A percentile compares a stretch with the other conserved stretches of the same genome.
These are phyloP conservation scores for Sebastes taczanowskii DNA, from an alignment of 2,797 vertebrate genomes.

Conservation along the genomic window DNA sequence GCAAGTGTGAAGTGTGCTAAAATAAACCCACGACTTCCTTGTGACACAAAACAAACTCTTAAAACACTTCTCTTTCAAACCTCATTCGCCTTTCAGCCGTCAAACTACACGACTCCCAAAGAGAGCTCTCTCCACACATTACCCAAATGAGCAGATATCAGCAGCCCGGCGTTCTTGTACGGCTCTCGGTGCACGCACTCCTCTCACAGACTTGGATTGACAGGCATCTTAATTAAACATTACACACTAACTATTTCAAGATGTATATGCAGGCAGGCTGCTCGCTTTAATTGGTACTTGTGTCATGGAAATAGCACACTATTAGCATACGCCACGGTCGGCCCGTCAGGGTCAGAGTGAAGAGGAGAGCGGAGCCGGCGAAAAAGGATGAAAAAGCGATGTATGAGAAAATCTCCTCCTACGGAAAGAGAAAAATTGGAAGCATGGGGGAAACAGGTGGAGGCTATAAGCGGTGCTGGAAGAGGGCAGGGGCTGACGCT, in stretches of 20 bases:
- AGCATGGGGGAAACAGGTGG: constrained; percentile 26
- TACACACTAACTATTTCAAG: constrained; percentile 53
- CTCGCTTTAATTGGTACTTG: constrained; percentile 69
- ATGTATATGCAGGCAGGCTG: constrained; percentile 52
- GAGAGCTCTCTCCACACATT: constrained; percentile 32
- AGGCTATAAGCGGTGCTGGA: constrained; percentile 12
- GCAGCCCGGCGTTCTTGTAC: not conserved
- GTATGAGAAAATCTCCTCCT: constrained; percentile 59
- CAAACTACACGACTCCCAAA: constrained; percentile 3
- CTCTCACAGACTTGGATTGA: constrained; percentile 45
- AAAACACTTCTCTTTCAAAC: constrained; percentile 18
- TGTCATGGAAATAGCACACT: constrained; percentile 36
- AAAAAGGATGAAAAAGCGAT: constrained; percentile 22
- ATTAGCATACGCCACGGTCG: constrained; percentile 61
- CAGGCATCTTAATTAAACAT: constrained; percentile 71
- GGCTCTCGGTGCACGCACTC: constrained; percentile 2
- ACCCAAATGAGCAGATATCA: constrained; percentile 33
- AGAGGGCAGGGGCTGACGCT: constrained; percentile 38
- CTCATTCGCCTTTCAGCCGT: constrained; percentile 28
- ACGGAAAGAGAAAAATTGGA: constrained; percentile 38
- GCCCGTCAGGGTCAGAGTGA: constrained; percentile 47
- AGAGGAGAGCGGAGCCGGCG: constrained; percentile 23
- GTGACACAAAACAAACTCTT: constrained; percentile 9
- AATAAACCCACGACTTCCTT: not conserved
- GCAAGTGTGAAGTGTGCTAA: not conserved